Percentiles rank a stretch among this genome's conserved stretches.
These are phyloP conservation scores for Leucophenga maculata DNA, from an alignment of 2,888 invertebrate species.

Conservation along the genomic window DNA sequence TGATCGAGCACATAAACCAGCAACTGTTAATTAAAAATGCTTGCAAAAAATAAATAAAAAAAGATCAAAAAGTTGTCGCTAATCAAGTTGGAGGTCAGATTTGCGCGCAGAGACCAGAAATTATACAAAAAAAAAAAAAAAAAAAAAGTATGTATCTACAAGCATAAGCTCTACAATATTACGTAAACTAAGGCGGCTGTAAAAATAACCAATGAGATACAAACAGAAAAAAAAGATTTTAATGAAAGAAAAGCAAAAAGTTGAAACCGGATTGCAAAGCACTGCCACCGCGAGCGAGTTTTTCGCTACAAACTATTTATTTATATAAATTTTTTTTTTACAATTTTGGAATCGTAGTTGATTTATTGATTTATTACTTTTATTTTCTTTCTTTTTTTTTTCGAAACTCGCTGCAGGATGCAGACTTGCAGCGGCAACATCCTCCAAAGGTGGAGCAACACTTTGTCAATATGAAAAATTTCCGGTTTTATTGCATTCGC, in stretches of 20 bases:
- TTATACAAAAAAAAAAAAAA: conserved; percentile 4
- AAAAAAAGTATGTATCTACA: background rate
- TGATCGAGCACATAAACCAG: conserved; percentile 2
- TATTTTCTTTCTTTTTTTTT: background rate
- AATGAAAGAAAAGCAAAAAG: conserved; percentile 25
- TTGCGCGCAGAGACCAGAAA: conserved; percentile 24
- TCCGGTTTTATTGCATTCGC: too few species aligned
- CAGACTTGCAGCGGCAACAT: too few species aligned
- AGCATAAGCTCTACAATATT: background rate
- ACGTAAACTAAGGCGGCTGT: too few species aligned
- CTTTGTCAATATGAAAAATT: too few species aligned
- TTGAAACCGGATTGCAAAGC: conserved; percentile 50
- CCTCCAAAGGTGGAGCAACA: too few species aligned
- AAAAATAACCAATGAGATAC: background rate
- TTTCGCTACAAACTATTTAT: too few species aligned
- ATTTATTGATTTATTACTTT: background rate
- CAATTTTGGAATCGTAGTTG: background rate
- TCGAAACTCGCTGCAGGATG: too few species aligned
- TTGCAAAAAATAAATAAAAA: conserved; percentile 19
- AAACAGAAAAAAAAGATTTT: conserved; percentile 16
- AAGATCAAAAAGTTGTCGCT: conserved; percentile 40
- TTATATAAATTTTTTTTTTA: conserved; percentile 14
- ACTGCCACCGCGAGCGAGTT: conserved; percentile 29
- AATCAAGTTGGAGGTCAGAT: conserved; percentile 63
- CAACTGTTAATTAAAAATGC: background rate